These are phyloP conservation scores for Dryomyza anilis DNA, from an alignment of 2,888 invertebrate genomes.

Conservation along the genomic window DNA sequence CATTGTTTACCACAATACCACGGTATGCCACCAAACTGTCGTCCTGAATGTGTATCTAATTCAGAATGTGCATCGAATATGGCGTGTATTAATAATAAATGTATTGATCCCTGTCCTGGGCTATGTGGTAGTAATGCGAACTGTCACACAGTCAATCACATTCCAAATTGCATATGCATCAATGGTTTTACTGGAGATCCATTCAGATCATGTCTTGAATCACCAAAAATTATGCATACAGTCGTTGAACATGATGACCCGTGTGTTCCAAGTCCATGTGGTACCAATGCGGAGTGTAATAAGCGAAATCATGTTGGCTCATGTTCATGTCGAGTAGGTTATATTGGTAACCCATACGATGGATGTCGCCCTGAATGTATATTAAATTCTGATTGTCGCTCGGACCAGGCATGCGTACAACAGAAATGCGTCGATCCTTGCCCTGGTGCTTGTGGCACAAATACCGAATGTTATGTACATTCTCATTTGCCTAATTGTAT, in stretches of 20 bases:
- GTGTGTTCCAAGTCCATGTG: slow-evolving; percentile 78
- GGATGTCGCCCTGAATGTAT: slow-evolving; percentile 82
- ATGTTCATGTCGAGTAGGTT: slow-evolving; percentile 74
- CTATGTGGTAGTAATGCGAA: slow-evolving; percentile 74
- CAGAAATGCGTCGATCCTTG: slow-evolving; percentile 82
- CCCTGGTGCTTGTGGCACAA: slow-evolving; percentile 74
- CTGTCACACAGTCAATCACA: slow-evolving; percentile 77
- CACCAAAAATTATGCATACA: slow-evolving; percentile 27
- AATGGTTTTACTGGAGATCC: slow-evolving; percentile 73
- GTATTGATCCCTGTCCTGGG: slow-evolving; percentile 77
- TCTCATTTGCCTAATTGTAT: slow-evolving; percentile 78
- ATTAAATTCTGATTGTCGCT: slow-evolving; percentile 77
- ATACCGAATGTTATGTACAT: slow-evolving; percentile 74
- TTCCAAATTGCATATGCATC: slow-evolving; percentile 74
- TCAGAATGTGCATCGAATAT: slow-evolving; percentile 73
- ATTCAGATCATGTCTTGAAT: slow-evolving; percentile 66
- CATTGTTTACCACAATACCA: slow-evolving; percentile 72
- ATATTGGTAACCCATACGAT: slow-evolving; percentile 69
- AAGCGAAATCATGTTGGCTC: slow-evolving; percentile 71
- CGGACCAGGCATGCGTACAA: slow-evolving; percentile 74
- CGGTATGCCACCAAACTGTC: slow-evolving; percentile 74
- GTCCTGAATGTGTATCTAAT: slow-evolving; percentile 76
- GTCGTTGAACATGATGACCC: slow-evolving; percentile 61
- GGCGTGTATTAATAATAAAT: slow-evolving; percentile 78
- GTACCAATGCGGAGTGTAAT: slow-evolving; percentile 70